Evolutionary conservation across 2,113 vertebrate species (phyloP), one percentile per base, ranked within the genome.

Genomic region (Erpornis zantholeuca): DNA sequence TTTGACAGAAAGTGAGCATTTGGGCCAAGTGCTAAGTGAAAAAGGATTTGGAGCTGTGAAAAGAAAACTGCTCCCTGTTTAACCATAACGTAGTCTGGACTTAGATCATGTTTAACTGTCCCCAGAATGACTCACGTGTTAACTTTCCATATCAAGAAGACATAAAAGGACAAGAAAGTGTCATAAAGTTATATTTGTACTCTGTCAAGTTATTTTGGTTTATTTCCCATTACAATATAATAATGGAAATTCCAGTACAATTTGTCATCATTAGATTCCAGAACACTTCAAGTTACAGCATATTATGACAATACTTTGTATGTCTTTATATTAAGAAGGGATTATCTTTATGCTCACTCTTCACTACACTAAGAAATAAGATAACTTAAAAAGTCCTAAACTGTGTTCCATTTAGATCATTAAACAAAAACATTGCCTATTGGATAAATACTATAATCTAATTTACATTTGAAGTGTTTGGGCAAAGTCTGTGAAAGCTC

Each of bases 51-150:
- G 28, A 69, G 7, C 4, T 35, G 17, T 54, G 53, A 59, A 56
- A 73, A 75, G 12, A 57, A 71, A 88, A 49, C 24, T 29, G 6
- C 5, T 79, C n/a, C 10, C 12, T 36, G 3, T 68, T 68, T 72
- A n/a, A 76, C 29, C 3, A 6, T 22, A 63, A 71, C 24, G 10
- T 31, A 33, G 3, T 23, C 12, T 29, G 31, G 24, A 49, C 2
- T 44, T 61, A 12, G 5, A 49, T 31, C 52, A 31, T 61, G 4
- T 53, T 60, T 76, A 76, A 50, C 19, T 3, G 1, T 69, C 20
- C 27, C 25, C 13, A 8, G 15, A 93, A 50, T 9, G 7, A 6
- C 3, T 66, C 25, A 44, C 0, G 0, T 54, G 3, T 59, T 64
- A 73, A n/a, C 18, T 77, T 72, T 40, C 18, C 33, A 7, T 53